phyloP scores from a whole-genome alignment of 2,888 invertebrate genomes.

The Drosophila melanosoma region DNA sequence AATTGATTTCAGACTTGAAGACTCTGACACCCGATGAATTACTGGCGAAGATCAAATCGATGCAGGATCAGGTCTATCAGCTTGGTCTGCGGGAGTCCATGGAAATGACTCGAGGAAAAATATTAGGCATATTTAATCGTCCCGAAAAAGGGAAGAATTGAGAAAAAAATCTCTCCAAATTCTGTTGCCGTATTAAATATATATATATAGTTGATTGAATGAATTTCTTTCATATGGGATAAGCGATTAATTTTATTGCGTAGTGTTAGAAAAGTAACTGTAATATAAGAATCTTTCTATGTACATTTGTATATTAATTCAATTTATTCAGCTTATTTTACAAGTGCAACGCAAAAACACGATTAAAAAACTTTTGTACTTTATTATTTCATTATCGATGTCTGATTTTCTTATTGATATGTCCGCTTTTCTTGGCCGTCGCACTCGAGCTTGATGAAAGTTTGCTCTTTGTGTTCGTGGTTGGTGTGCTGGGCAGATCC shows the following conservation, averaged over 20 bases:
- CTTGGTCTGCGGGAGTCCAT: slow-evolving; percentile 97
- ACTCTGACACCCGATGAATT: slow-evolving; percentile 92
- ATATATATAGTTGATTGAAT: slow-evolving; percentile 7
- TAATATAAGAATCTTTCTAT: slow-evolving; percentile 21
- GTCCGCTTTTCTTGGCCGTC: slow-evolving; percentile 89
- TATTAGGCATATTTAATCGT: slow-evolving; percentile 92
- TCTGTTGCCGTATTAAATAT: slow-evolving; percentile 33
- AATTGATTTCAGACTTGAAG: slow-evolving; percentile 87
- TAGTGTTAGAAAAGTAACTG: slow-evolving; percentile 21
- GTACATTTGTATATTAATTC: slow-evolving; percentile 13
- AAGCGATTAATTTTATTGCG: slow-evolving; percentile 21
- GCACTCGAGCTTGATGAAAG: slow-evolving; percentile 84
- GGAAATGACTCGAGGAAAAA: slow-evolving; percentile 98
- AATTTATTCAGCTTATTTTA: slow-evolving; percentile 24
- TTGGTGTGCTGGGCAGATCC: slow-evolving; percentile 77
- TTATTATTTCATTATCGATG: slow-evolving; percentile 88
- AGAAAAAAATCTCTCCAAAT: not conserved
- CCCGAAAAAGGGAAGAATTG: slow-evolving; percentile 31
- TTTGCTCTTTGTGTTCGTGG: slow-evolving; percentile 87
- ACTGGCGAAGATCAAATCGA: slow-evolving; percentile 96
- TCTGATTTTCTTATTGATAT: slow-evolving; percentile 92
- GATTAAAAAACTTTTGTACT: slow-evolving; percentile 14
- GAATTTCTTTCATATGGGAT: slow-evolving; percentile 12
- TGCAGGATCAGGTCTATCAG: slow-evolving; percentile 97
- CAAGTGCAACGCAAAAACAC: slow-evolving; percentile 31